Conservation (phyloP, 1,140 invertebrate species). For the Dendrolimus punctatus region DNA sequence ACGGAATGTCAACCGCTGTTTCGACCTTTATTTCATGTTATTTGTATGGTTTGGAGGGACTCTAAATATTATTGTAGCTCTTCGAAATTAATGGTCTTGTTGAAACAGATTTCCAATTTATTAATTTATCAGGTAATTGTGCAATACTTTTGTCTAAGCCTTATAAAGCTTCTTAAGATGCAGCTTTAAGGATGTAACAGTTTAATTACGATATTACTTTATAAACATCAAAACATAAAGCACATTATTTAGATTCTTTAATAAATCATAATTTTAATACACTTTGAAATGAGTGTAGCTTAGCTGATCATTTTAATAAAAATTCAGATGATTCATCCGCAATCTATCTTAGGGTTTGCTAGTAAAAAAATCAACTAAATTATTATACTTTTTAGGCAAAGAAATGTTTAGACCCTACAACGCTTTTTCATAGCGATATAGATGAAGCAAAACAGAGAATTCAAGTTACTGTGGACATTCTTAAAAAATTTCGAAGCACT, state of each 20-base stretch:
- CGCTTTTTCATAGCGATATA: slow-evolving; percentile 93
- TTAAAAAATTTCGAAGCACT: slow-evolving; percentile 75
- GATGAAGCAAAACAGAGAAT: slow-evolving; percentile 88
- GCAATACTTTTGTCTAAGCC: neutral
- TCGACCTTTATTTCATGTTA: slow-evolving; percentile 84
- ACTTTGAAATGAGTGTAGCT: too few relatives aligned
- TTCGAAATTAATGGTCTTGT: slow-evolving; percentile 89
- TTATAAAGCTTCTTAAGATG: neutral
- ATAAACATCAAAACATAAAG: too few relatives aligned
- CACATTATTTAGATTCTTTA: too few relatives aligned
- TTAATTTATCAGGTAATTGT: slow-evolving; percentile 83
- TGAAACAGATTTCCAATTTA: slow-evolving; percentile 93
- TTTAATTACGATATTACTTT: too few relatives aligned
- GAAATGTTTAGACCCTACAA: slow-evolving; percentile 88
- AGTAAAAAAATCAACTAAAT: slow-evolving; percentile 2
- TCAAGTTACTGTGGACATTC: slow-evolving; percentile 79
- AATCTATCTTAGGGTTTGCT: too few relatives aligned
- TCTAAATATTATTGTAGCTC: slow-evolving; percentile 93
- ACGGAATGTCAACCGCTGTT: slow-evolving; percentile 83
- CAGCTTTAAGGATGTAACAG: too few relatives aligned
- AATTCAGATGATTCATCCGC: too few relatives aligned
- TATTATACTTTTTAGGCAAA: slow-evolving; percentile 75
- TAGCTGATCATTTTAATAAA: too few relatives aligned
- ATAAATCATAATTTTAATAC: too few relatives aligned
- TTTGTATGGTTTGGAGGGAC: slow-evolving; percentile 92